Evolutionary conservation across 2,797 vertebrate species (phyloP).

Genomic region (Sebastes trivittatus): DNA sequence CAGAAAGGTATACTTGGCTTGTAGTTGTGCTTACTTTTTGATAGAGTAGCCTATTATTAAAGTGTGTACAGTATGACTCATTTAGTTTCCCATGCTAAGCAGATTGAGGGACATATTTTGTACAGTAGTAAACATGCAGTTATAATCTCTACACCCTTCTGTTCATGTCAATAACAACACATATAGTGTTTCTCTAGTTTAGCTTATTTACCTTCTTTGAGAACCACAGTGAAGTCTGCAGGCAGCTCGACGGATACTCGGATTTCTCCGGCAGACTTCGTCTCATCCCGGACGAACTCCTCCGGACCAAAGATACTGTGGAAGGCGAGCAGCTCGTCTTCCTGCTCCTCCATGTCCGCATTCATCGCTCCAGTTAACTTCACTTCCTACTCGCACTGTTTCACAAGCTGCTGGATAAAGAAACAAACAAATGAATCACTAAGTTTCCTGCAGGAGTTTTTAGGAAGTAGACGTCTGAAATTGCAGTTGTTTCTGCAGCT

Average conservation of each 20-base stretch:
- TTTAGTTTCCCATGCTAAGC: too few species aligned
- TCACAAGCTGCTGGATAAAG: neutral
- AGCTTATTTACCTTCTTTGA: conserved; percentile 79
- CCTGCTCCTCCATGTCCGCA: conserved; percentile 86
- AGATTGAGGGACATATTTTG: neutral
- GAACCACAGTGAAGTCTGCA: conserved; percentile 80
- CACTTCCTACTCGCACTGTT: neutral
- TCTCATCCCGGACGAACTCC: conserved; percentile 84
- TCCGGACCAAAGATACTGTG: conserved; percentile 87
- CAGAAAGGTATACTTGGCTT: too few species aligned
- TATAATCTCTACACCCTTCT: neutral
- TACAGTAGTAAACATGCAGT: neutral
- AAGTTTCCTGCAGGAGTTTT: neutral
- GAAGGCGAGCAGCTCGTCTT: conserved; percentile 89
- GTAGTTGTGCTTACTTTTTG: too few species aligned
- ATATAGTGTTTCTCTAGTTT: neutral
- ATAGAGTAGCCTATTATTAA: too few species aligned
- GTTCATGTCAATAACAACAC: neutral
- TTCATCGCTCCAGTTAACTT: conserved; percentile 57
- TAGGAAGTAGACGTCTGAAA: neutral
- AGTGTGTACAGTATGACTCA: neutral
- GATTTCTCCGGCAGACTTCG: conserved; percentile 86
- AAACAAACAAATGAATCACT: neutral
- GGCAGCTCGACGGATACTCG: conserved; percentile 84
- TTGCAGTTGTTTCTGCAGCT: neutral